phyloP scores from a whole-genome alignment of 1,140 invertebrate genomes.

The Hormaphis cornu region DNA sequence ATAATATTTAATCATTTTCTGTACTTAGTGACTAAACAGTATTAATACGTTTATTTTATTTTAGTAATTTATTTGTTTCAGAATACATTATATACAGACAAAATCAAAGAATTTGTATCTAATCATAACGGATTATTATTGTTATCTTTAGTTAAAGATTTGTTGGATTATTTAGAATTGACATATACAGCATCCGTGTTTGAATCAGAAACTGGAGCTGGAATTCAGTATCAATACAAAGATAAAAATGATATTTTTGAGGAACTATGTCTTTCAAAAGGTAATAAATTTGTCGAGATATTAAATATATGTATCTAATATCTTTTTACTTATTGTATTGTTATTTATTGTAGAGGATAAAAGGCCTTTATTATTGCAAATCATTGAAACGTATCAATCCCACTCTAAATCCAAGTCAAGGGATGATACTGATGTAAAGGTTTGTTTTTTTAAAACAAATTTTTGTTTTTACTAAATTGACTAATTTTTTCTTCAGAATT shows the following conservation, averaged over 20 bases:
- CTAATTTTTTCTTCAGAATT: background rate
- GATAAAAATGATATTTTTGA: conserved; percentile 34
- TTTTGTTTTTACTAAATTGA: background rate
- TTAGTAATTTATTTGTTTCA: conserved; percentile 44
- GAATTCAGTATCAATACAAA: conserved; percentile 47
- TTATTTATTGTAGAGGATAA: conserved; percentile 1
- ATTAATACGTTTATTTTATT: too few relatives aligned
- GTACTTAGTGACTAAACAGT: too few relatives aligned
- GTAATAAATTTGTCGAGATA: background rate
- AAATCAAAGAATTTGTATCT: conserved; percentile 52
- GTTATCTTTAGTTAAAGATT: conserved; percentile 58
- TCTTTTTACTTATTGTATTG: too few relatives aligned
- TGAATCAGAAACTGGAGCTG: conserved; percentile 51
- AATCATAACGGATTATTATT: conserved; percentile 53
- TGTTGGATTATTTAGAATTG: conserved; percentile 60
- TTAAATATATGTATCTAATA: too few relatives aligned
- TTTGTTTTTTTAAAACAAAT: background rate
- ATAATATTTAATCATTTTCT: too few relatives aligned
- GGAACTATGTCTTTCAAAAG: background rate
- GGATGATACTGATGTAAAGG: background rate
- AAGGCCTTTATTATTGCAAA: conserved; percentile 10
- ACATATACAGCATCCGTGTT: conserved; percentile 60
- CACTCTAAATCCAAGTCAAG: background rate
- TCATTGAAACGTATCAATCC: background rate
- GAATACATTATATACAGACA: conserved; percentile 51